phyloP scores from a whole-genome alignment of 2,888 invertebrate species.

The Sepiola atlantica region DNA sequence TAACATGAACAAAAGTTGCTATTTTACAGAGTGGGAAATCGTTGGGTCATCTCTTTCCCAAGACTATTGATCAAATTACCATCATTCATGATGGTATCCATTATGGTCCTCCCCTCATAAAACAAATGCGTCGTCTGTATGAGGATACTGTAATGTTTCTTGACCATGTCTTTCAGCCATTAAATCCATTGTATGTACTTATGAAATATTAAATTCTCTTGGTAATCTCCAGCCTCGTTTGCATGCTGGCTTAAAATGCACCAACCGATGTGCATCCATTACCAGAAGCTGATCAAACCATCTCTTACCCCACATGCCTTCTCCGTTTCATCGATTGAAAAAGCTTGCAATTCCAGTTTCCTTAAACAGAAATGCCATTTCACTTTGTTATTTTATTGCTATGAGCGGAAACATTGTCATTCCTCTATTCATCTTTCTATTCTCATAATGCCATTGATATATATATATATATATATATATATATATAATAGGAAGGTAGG shows the following conservation, averaged over 20 bases:
- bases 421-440: background rate
- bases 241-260: background rate
- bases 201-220: background rate
- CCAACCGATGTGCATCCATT: background rate
- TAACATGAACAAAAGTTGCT: too few species aligned
- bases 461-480: too few species aligned
- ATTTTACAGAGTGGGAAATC: too few species aligned
- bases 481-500: too few species aligned
- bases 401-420: background rate
- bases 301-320: background rate
- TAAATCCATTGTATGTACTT: background rate
- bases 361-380: background rate
- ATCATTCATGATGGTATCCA: too few species aligned
- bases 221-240: background rate
- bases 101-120: too few species aligned
- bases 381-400: background rate
- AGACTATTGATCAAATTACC: too few species aligned
- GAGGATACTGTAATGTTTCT: background rate
- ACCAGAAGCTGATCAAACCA: background rate
- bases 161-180: background rate
- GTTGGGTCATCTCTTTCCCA: too few species aligned
- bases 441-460: conserved; percentile 6
- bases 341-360: conserved; percentile 16
- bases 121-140: too few species aligned
- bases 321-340: background rate